Base-by-base conservation (phyloP, 2,888 invertebrate species). In the Drosophila tanythrix region DNA sequence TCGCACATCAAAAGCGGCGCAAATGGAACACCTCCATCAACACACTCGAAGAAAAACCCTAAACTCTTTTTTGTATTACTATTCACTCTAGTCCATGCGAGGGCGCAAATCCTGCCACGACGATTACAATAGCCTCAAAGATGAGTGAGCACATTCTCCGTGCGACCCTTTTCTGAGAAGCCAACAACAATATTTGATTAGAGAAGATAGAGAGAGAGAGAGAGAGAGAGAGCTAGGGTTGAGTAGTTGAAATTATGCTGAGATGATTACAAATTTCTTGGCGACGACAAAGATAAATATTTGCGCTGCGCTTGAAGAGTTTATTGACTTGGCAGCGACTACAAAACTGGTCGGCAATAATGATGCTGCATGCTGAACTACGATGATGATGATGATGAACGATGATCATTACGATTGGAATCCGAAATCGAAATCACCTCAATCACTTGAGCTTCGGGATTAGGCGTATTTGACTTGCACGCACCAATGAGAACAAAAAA, bases 391-490 rank as follows among this genome's bases (percentile, higher is more conserved):
- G 18, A 50, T 40, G 38, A 43, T 50, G 38, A 43, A 46, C 43
- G 43, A 56, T 55, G 74, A 72, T 72, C 56, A 65, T 40, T 74
- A 29, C 35, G 70, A 33, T 61, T 43, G 61, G 72, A 79, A 88
- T 81, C 81, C 72, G 72, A 81, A 90, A 88, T 80, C 81, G 79
- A 82, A 91, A 88, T 91, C 92, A 90, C 89, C 91, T 89, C 87
- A 90, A 92, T 88, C 91, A 90, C 90, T 92, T 92, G 91, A 92
- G 89, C 88, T 90, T 89, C 86, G 89, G 92, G 92, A 92, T 93
- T 92, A 93, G 92, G 91, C 90, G 83, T 91, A 91, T 92, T 92
- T 92, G 90, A 90, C 88, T 92, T 91, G 88, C 82, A 89, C 86
- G 92, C 91, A 91, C 90, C 91, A 84, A 82, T 85, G 64, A 76